Percentiles rank a stretch among this genome's conserved stretches.
Conservation (phyloP, 2,888 invertebrate genomes). For the Drosophila paramelanica region DNA sequence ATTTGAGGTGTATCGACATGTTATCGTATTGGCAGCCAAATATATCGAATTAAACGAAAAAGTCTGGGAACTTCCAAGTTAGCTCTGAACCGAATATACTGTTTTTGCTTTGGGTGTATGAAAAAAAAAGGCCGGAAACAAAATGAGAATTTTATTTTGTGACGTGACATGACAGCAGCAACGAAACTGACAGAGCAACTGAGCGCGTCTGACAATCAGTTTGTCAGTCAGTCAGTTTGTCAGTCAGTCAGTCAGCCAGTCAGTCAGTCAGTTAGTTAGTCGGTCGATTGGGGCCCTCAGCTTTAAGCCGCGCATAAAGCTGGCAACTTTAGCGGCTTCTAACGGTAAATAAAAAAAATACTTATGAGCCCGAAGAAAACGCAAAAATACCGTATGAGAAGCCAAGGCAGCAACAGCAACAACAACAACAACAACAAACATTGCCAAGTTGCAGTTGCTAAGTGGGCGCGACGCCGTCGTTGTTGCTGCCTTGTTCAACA, state of each 20-base stretch:
- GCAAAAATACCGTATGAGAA: conserved; percentile 55
- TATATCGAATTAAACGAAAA: no score
- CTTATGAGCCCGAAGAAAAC: conserved; percentile 43
- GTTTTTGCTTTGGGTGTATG: no score
- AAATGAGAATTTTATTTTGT: conserved; percentile 65
- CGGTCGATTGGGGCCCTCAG: conserved; percentile 9
- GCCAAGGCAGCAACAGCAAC: conserved; percentile 37
- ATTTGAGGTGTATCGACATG: no score
- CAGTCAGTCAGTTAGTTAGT: conserved; percentile 4
- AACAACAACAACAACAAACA: conserved; percentile 11
- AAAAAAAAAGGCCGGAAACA: conserved; percentile 23
- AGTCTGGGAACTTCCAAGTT: no score
- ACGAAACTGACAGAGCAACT: conserved; percentile 6
- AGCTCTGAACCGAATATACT: no score
- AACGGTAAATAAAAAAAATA: conserved; percentile 63
- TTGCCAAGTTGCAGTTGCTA: conserved; percentile 66
- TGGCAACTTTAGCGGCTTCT: conserved; percentile 61
- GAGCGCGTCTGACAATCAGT: conserved; percentile 6
- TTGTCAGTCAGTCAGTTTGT: conserved; percentile 13
- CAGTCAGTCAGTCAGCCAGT: conserved; percentile 1
- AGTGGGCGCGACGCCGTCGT: conserved; percentile 66
- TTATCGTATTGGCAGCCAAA: no score
- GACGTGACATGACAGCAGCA: conserved; percentile 57
- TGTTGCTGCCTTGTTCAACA: conserved; percentile 58
- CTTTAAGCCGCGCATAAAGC: conserved; percentile 35